Conservation (phyloP, 2,888 invertebrate species). For the Eilema caniola region DNA sequence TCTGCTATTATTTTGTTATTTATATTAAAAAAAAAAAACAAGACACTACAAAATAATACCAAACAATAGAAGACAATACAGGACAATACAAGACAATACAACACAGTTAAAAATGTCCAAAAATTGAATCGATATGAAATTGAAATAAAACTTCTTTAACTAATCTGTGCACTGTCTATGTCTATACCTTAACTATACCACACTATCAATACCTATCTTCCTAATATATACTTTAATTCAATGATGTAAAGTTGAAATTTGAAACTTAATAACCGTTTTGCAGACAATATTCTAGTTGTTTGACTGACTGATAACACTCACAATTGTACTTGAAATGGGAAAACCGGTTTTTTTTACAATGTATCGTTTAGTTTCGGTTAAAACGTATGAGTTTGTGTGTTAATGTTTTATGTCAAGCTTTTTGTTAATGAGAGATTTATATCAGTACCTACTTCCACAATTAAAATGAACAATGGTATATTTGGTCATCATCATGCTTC, state of each 20-base stretch:
- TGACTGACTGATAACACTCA: constrained; percentile 40
- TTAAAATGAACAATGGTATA: background rate
- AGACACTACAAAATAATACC: too few relatives aligned
- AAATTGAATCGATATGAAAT: background rate
- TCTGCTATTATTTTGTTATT: too few relatives aligned
- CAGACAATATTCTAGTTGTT: too few relatives aligned
- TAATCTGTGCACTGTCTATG: constrained; percentile 27
- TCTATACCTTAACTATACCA: constrained; percentile 14
- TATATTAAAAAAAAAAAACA: too few relatives aligned
- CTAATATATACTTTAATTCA: background rate
- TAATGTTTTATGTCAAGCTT: constrained; percentile 9
- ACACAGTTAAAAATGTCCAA: background rate
- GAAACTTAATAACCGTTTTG: background rate
- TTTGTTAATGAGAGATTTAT: background rate
- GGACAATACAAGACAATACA: too few relatives aligned
- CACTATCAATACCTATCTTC: background rate
- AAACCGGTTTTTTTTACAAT: constrained; percentile 36
- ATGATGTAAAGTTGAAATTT: constrained; percentile 20
- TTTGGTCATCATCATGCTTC: background rate
- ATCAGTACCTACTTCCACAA: background rate
- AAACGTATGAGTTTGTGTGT: constrained; percentile 34
- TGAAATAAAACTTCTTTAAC: constrained; percentile 38
- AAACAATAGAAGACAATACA: too few relatives aligned
- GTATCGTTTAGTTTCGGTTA: constrained; percentile 33
- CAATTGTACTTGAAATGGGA: constrained; percentile 34